A percentile compares a stretch with the other conserved stretches of the same genome.
phyloP scores from a whole-genome alignment of 2,113 vertebrate genomes.

The Cnemophilus loriae region DNA sequence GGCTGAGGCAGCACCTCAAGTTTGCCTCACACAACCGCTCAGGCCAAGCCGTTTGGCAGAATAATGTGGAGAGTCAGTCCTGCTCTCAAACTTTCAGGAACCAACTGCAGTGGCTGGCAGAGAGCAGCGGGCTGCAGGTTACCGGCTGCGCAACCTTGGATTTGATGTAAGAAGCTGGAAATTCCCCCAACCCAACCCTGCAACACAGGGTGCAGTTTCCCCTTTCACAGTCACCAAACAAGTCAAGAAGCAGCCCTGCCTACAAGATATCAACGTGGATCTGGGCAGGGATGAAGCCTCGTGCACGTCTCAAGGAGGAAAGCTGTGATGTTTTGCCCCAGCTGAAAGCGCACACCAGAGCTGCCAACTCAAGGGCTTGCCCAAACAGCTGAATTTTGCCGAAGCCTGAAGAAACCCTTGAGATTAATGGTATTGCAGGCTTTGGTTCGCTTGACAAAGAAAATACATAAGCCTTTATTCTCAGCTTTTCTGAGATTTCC shows the following conservation, averaged over 20 bases:
- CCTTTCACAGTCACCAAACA: not conserved
- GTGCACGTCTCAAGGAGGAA: not conserved
- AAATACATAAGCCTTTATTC: not conserved
- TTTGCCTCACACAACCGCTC: not conserved
- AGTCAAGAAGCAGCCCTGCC: not conserved
- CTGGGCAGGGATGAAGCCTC: rapidly evolving
- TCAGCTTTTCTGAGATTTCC: not conserved
- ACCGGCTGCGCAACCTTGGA: rapidly evolving
- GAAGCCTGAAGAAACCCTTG: not conserved
- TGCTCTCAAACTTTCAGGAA: not conserved
- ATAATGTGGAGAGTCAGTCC: not conserved
- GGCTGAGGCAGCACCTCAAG: not conserved
- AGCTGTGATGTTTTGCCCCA: not conserved
- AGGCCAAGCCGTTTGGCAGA: not conserved
- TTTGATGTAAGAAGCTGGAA: not conserved
- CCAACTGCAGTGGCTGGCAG: not conserved
- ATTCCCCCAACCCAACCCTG: rapidly evolving
- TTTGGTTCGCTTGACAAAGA: not conserved
- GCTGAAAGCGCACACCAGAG: not conserved
- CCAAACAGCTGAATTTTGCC: not conserved
- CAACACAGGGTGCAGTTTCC: rapidly evolving
- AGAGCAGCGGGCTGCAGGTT: not conserved
- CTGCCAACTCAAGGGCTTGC: not conserved
- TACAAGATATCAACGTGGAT: not conserved
- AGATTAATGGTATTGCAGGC: not conserved